phyloP scores from a whole-genome alignment of 2,888 invertebrate species.

The Watsonalla binaria region DNA sequence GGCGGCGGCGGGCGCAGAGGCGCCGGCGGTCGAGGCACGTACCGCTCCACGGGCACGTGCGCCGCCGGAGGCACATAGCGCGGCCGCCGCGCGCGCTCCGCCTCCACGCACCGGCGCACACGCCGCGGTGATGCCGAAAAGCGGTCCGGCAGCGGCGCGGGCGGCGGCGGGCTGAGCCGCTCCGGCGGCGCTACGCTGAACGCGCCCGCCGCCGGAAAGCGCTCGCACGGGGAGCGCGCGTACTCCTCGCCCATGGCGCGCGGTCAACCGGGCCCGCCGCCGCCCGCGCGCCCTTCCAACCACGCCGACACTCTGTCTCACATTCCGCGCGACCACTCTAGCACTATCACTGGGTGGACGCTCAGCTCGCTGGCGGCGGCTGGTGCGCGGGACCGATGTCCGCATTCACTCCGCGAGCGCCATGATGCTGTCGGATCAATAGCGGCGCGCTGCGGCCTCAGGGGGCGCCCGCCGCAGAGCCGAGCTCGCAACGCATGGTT shows the following conservation, averaged over 20 bases:
- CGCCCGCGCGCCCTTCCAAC: constrained; percentile 69
- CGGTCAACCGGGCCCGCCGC: constrained; percentile 72
- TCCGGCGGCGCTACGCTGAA: constrained; percentile 82
- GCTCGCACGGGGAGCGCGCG: constrained; percentile 76
- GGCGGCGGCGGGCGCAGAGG: constrained; percentile 70
- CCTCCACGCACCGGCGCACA: constrained; percentile 82
- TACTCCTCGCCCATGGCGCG: constrained; percentile 77
- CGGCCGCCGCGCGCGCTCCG: constrained; percentile 80
- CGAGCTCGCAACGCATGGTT: constrained; percentile 56
- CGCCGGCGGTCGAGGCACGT: constrained; percentile 81
- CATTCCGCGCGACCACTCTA: constrained; percentile 65
- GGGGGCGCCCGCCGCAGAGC: constrained; percentile 56
- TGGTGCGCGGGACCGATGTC: constrained; percentile 67
- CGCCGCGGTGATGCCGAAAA: constrained; percentile 78
- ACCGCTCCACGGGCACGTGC: constrained; percentile 85
- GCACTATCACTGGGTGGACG: constrained; percentile 60
- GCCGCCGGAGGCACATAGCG: constrained; percentile 83
- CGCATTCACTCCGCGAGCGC: constrained; percentile 75
- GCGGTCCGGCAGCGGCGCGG: constrained; percentile 80
- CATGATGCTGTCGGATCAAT: constrained; percentile 72
- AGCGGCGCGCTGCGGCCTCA: constrained; percentile 71
- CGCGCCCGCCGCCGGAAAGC: constrained; percentile 75
- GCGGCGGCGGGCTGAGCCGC: constrained; percentile 81
- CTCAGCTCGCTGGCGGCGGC: constrained; percentile 54
- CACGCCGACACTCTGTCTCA: constrained; percentile 60